phyloP scores from a whole-genome alignment of 2,113 vertebrate species.

The Cheirogaleus medius region DNA sequence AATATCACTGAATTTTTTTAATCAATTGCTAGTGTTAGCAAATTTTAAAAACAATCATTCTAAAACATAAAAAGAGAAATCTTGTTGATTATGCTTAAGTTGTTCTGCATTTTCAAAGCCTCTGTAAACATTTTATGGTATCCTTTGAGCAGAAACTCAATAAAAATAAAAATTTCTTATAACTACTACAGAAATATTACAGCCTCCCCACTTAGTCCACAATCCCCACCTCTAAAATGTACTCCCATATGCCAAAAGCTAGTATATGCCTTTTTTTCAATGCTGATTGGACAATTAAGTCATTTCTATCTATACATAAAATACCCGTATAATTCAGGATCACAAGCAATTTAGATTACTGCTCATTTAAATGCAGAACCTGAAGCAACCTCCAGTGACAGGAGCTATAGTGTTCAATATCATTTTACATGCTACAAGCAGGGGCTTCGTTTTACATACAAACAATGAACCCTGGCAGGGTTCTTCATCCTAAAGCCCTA shows the following conservation, averaged over 20 bases:
- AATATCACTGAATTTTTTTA: not conserved
- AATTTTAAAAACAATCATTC: constrained; percentile 21
- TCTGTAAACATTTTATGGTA: constrained; percentile 29
- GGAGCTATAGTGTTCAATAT: constrained; percentile 73
- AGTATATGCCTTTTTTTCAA: not conserved
- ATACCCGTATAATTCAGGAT: constrained; percentile 57
- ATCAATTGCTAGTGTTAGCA: constrained; percentile 1
- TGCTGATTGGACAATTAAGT: constrained; percentile 54
- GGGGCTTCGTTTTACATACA: constrained; percentile 79
- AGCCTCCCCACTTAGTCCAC: not conserved
- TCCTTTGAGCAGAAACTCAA: too few relatives aligned
- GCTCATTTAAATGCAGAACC: constrained; percentile 84
- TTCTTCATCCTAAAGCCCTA: constrained; percentile 34
- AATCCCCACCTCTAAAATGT: not conserved
- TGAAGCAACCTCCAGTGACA: constrained; percentile 80
- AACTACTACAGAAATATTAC: not conserved
- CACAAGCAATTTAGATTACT: constrained; percentile 70
- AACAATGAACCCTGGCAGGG: constrained; percentile 65
- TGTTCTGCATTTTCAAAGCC: constrained; percentile 34
- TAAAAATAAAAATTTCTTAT: not conserved
- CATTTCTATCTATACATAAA: constrained; percentile 61
- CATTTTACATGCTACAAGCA: constrained; percentile 74
- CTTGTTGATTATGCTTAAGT: not conserved
- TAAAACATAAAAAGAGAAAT: constrained; percentile 6
- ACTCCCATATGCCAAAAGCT: not conserved